Evolutionary conservation across 2,888 invertebrate species (phyloP), one percentile per base, ranked within the genome.

Genomic region (Drosophila fulvimacula): DNA sequence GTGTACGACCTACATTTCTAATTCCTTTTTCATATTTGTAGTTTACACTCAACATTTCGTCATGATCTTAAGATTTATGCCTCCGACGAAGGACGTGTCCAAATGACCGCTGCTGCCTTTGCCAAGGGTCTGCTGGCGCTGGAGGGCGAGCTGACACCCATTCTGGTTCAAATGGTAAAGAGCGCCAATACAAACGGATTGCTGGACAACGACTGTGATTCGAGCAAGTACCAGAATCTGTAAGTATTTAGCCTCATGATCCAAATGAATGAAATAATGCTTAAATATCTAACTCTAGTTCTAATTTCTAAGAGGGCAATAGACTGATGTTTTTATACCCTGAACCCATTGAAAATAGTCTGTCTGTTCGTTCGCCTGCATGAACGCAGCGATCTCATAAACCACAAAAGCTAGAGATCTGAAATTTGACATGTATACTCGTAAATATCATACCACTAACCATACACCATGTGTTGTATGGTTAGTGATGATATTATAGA

Each of bases 81-180:
- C 0, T 99, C 99, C 0, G 99, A 99, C 92, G 99, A 99, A 92
- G 99, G 99, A 3, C 94, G 99, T 63, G 99, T 99, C 3, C 99
- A 99, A 93, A 99, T 99, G 99, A 99, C 99, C 0, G 99, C 99
- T 0, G 99, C 99, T 0, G 99, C 99, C 2, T 99, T 99, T 93
- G 98, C 99, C 3, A 99, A 99, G 93, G 99, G 99, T 0, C 93
- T 99, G 34, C 93, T 99, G 10, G 99, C 99, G 0, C 92, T 99
- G 56, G 99, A 99, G 92, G 99, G 99, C 0, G 99, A 99, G 93
- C 94, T 99, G 41, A 99, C 99, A 0, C 99, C 99, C 0, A 99
- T 99, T 91, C 93, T 99, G 51, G 99, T 99, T 55, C 99, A 99
- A 93, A 99, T 99, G 99, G 99, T 99, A 39, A 99, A 99, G 92